These are phyloP conservation scores for Lasioglossum oenotherae DNA, from an alignment of 2,888 invertebrate species.

Conservation along the genomic window DNA sequence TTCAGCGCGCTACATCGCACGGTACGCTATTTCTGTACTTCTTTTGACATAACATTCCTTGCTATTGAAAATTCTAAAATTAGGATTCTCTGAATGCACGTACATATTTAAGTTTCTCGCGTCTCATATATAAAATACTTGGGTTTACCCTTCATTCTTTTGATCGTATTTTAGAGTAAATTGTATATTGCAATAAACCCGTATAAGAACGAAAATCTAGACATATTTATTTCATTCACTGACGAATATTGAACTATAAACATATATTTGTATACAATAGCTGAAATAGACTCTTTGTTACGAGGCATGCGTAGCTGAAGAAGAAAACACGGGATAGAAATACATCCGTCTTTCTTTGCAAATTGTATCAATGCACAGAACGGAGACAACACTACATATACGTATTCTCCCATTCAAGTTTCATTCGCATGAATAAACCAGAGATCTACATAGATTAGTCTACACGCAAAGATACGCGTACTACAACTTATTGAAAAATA, in stretches of 20 bases:
- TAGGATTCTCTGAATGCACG: not conserved
- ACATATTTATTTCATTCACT: not conserved
- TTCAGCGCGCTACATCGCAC: constrained; percentile 86
- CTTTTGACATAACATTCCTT: not conserved
- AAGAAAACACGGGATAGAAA: not conserved
- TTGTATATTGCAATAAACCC: not conserved
- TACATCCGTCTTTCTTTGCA: not conserved
- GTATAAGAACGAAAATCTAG: not conserved
- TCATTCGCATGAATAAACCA: constrained; percentile 33
- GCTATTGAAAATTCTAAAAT: not conserved
- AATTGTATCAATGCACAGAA: constrained; percentile 7
- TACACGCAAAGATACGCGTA: not conserved
- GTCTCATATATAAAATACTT: not conserved
- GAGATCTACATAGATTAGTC: not conserved
- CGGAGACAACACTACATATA: constrained; percentile 7
- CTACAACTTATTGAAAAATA: constrained; percentile 27
- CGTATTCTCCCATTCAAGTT: constrained; percentile 32
- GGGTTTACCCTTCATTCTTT: not conserved
- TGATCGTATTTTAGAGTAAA: not conserved
- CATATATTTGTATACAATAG: not conserved
- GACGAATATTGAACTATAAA: not conserved
- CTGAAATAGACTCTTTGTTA: not conserved
- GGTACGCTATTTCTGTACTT: constrained; percentile 78
- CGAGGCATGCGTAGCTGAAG: not conserved
- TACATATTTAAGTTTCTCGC: not conserved